These are phyloP conservation scores for Sebastes hubbsi DNA, from an alignment of 2,797 vertebrate genomes.

Conservation along the genomic window DNA sequence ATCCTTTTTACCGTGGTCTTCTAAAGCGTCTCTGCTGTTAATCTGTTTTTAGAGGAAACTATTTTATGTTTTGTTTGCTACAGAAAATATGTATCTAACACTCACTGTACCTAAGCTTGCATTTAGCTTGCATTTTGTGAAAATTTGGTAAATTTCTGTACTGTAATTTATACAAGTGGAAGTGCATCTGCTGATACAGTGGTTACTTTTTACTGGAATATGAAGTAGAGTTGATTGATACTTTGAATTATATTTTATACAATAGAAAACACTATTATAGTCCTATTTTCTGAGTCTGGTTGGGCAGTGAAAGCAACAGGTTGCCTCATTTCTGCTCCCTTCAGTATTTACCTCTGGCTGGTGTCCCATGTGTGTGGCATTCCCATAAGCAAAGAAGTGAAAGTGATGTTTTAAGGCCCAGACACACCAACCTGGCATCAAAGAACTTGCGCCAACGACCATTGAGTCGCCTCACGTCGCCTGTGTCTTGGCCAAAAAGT, in stretches of 20 bases:
- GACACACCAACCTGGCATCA: no score
- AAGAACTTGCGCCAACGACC: no score
- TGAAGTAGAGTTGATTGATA: not conserved
- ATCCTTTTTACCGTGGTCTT: not conserved
- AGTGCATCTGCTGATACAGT: not conserved
- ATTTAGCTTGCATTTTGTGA: not conserved
- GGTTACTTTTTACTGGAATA: not conserved
- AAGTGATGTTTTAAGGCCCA: not conserved
- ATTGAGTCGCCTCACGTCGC: no score
- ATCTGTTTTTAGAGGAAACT: not conserved
- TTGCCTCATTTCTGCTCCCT: not conserved
- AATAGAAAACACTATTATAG: not conserved
- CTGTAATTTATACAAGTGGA: not conserved
- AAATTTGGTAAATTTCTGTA: not conserved
- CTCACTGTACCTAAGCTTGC: no score
- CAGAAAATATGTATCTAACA: not conserved
- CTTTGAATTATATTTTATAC: not conserved
- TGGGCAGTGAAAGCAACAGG: not conserved
- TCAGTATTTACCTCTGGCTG: not conserved
- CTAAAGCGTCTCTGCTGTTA: not conserved
- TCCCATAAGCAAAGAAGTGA: not conserved
- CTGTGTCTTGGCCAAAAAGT: no score
- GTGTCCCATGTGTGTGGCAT: not conserved
- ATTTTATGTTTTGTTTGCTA: conserved; percentile 1
- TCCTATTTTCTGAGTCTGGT: not conserved